These are phyloP conservation scores for Alosa alosa DNA, from an alignment of 2,113 vertebrate genomes.

Conservation along the genomic window DNA sequence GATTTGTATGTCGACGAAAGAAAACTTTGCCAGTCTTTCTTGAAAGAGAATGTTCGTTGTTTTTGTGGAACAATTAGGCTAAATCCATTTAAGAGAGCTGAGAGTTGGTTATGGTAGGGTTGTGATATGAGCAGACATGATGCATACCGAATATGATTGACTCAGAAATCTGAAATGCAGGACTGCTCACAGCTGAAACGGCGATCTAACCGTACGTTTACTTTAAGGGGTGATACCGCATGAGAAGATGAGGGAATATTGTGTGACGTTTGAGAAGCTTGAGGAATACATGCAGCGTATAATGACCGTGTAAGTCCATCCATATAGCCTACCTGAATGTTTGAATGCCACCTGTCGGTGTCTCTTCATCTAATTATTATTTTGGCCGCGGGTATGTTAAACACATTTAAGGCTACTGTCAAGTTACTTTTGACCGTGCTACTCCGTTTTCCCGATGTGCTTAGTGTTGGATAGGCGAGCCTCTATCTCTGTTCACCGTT, in stretches of 20 bases:
- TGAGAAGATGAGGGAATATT: background rate
- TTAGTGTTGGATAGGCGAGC: background rate
- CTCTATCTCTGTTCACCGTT: slow-evolving; percentile 28
- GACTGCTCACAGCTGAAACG: background rate
- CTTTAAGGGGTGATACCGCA: background rate
- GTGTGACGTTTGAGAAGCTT: background rate
- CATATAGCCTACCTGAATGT: background rate
- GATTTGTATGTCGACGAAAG: background rate
- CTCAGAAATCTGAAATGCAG: background rate
- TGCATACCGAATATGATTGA: background rate
- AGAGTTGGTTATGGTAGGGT: background rate
- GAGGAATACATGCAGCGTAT: background rate
- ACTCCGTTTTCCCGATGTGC: background rate
- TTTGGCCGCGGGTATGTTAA: background rate
- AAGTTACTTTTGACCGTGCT: background rate
- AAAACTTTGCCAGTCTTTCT: background rate
- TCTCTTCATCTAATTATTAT: background rate
- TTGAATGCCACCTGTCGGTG: background rate
- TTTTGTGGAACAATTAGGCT: background rate
- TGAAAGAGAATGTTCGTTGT: background rate
- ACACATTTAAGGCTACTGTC: background rate
- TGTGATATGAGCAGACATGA: background rate
- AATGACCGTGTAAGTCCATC: background rate
- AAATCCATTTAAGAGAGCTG: background rate
- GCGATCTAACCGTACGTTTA: background rate